Evolutionary conservation across 2,113 vertebrate species (phyloP).

Genomic region (Pachypanchax playfairii): DNA sequence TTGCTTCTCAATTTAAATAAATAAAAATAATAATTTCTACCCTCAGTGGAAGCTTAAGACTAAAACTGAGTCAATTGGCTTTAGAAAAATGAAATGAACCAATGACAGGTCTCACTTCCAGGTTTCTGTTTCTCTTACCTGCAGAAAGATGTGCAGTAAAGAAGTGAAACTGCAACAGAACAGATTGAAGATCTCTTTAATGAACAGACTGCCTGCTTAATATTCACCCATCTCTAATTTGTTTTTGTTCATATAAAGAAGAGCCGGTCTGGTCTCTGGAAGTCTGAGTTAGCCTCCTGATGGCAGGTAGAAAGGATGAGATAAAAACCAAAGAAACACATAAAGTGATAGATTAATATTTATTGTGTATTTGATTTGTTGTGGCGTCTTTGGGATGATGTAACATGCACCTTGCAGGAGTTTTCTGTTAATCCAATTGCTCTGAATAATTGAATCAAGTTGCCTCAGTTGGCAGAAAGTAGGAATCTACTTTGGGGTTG

Average conservation of each 20-base stretch:
- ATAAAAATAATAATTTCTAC: no score
- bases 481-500: not conserved
- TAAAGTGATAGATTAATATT: no score
- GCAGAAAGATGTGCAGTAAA: constrained; percentile 12
- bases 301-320: constrained; percentile 24
- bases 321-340: constrained; percentile 3
- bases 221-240: constrained; percentile 13
- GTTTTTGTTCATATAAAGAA: constrained; percentile 31
- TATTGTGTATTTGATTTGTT: no score
- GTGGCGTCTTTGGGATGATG: no score
- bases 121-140: constrained; percentile 10
- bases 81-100: constrained; percentile 6
- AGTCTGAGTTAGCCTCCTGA: not conserved
- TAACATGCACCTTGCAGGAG: no score
- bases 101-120: constrained; percentile 7
- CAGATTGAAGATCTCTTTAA: no score
- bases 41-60: no score
- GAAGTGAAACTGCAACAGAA: no score
- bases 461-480: not conserved
- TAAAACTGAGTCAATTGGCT: no score
- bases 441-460: not conserved
- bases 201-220: constrained; percentile 27
- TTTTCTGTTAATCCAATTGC: no score
- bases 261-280: constrained; percentile 28
- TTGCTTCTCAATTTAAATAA: no score